These are phyloP conservation scores for Melanogrammus aeglefinus DNA, from an alignment of 2,797 vertebrate genomes.

Conservation along the genomic window DNA sequence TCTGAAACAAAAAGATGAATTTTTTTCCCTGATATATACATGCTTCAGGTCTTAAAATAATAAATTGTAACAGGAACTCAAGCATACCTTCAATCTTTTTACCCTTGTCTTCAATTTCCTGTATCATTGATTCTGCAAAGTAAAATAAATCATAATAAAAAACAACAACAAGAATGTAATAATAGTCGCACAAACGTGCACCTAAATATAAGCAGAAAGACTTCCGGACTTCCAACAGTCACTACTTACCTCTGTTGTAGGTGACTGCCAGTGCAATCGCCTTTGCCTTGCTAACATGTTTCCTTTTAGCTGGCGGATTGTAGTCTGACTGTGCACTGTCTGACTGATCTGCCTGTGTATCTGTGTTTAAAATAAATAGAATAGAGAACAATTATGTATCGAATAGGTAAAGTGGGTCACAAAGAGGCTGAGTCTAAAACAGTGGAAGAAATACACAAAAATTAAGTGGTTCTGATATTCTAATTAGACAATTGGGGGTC, in stretches of 20 bases:
- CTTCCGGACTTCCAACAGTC: not conserved
- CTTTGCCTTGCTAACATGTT: conserved; percentile 61
- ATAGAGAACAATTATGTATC: not conserved
- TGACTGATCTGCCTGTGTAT: conserved; percentile 27
- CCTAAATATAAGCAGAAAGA: not conserved
- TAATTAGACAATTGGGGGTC: too few species aligned
- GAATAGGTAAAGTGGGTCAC: not conserved
- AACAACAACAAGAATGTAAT: not conserved
- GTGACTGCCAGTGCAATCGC: not conserved
- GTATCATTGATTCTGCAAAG: conserved; percentile 60
- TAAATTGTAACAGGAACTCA: not conserved
- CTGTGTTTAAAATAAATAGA: not conserved
- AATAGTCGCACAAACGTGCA: not conserved
- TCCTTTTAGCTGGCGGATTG: conserved; percentile 75
- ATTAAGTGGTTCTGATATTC: not conserved
- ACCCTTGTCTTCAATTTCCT: conserved; percentile 51
- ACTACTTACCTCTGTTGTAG: conserved; percentile 57
- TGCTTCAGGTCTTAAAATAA: not conserved
- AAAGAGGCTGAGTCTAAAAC: not conserved
- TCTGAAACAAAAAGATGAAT: conserved; percentile 54
- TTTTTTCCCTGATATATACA: not conserved
- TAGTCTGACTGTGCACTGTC: conserved; percentile 62
- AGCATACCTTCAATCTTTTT: conserved; percentile 66
- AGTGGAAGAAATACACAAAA: not conserved
- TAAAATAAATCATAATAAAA: conserved; percentile 12